Conservation (phyloP, 2,888 invertebrate genomes). For the Chalcis sispes region DNA sequence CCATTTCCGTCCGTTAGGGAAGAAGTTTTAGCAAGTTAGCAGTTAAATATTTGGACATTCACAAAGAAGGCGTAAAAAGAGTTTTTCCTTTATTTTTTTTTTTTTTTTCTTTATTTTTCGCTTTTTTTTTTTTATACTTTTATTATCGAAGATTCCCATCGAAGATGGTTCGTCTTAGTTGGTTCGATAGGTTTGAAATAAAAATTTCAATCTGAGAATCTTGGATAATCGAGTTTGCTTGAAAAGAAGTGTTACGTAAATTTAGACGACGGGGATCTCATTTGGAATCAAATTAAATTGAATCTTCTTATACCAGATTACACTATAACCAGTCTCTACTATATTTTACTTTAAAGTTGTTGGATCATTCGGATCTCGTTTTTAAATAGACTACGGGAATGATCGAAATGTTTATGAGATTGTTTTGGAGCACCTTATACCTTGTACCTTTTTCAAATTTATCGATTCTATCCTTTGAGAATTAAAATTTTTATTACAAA, state of each 20-base stretch:
- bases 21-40: neutral
- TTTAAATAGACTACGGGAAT: slow-evolving; percentile 27
- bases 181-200: slow-evolving; percentile 35
- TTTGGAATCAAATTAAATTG: slow-evolving; percentile 41
- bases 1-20: neutral
- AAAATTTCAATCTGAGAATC: slow-evolving; percentile 44
- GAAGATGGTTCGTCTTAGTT: slow-evolving; percentile 9
- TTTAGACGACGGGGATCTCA: slow-evolving; percentile 38
- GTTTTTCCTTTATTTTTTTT: too few species aligned
- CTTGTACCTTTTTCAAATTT: too few species aligned
- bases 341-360: slow-evolving; percentile 22
- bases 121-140: too few species aligned
- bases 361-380: neutral
- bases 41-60: neutral
- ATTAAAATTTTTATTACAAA: slow-evolving; percentile 13
- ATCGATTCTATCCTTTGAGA: slow-evolving; percentile 1
- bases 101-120: neutral
- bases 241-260: slow-evolving; percentile 33
- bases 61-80: too few species aligned
- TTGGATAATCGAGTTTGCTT: slow-evolving; percentile 41
- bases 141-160: neutral
- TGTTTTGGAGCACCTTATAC: too few species aligned
- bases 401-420: slow-evolving; percentile 28
- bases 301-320: slow-evolving; percentile 45
- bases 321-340: neutral